Percentiles rank a stretch among this genome's conserved stretches.
phyloP scores from a whole-genome alignment of 2,113 vertebrate genomes.

The Clarias macrocephalus region DNA sequence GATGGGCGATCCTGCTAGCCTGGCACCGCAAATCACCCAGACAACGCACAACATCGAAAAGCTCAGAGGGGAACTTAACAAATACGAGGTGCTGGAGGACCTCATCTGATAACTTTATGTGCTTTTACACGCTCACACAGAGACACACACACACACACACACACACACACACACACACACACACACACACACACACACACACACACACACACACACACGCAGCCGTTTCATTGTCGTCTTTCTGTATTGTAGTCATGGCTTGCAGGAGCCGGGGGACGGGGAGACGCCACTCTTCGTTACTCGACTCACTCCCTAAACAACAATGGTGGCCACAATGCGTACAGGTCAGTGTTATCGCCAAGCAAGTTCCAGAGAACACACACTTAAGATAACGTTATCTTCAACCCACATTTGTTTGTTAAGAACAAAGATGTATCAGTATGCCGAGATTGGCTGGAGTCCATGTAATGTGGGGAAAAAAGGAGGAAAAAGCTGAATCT shows the following conservation, averaged over 20 bases:
- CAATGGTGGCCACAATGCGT: conserved; percentile 74
- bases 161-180: too few relatives aligned
- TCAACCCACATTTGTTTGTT: neutral
- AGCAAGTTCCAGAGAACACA: neutral
- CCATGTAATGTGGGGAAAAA: neutral
- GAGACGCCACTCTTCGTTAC: conserved; percentile 71
- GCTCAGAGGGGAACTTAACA: conserved; percentile 78
- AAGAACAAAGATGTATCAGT: conserved; percentile 9
- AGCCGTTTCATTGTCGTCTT: neutral
- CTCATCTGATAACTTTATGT: neutral
- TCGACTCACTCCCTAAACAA: conserved; percentile 74
- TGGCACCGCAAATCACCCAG: conserved; percentile 83
- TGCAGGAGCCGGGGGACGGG: conserved; percentile 79
- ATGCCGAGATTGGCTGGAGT: neutral
- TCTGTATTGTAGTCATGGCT: conserved; percentile 75
- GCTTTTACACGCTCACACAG: neutral
- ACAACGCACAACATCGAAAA: conserved; percentile 82
- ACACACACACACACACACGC: too few relatives aligned
- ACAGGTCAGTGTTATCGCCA: conserved; percentile 68
- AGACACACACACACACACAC: neutral
- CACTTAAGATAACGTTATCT: conserved; percentile 9
- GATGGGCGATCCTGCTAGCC: conserved; percentile 85
- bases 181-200: too few relatives aligned
- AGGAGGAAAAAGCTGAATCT: too few relatives aligned
- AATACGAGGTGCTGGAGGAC: conserved; percentile 78